Evolutionary conservation across 2,113 vertebrate genomes (phyloP), one percentile per base, ranked within the genome.

Genomic region (Murina feae): DNA sequence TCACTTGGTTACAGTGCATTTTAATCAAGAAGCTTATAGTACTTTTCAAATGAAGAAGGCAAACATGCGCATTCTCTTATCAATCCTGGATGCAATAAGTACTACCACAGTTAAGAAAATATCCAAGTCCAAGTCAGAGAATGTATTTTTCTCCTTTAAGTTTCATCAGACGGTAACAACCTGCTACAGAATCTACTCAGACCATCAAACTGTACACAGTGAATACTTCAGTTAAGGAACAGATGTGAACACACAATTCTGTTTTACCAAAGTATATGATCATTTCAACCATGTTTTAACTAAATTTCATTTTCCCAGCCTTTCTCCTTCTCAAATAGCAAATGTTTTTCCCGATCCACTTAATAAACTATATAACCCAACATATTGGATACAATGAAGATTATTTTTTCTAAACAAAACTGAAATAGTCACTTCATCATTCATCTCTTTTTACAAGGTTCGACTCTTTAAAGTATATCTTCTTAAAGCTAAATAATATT

Each of bases 201-300:
- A n/a, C 39, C 49, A 91, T 55, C 68, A 89, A 65, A 37, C 11
- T 25, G 11, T 16, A 53, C 55, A 93, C 8, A 55, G 58, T 35
- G 69, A 85, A 72, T 18, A 78, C 47, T 94, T 89, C 71, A 63
- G 89, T 84, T 88, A 74, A 94, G 53, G 32, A 91, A 74, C 35
- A 95, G 32, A 90, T 95, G 55, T 79, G 49, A 93, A 89, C 25
- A 72, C 42, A 93, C 12, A 95, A 90, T 93, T 96, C 51, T 92
- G 42, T 93, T 95, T 90, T 44, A 88, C 76, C 28, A 49, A 96
- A 89, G 28, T 51, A 78, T 74, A 83, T 68, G 37, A 94, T 83
- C 21, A 69, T 53, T 95, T 96, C 10, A 86, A 92, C 30, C 49
- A 75, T 37, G 69, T 83, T 97, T 94, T 49, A 49, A 88, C 25